A percentile compares a stretch with the other conserved stretches of the same genome.
Evolutionary conservation across 2,113 vertebrate genomes (phyloP).

Genomic region (Microtus ochrogaster): DNA sequence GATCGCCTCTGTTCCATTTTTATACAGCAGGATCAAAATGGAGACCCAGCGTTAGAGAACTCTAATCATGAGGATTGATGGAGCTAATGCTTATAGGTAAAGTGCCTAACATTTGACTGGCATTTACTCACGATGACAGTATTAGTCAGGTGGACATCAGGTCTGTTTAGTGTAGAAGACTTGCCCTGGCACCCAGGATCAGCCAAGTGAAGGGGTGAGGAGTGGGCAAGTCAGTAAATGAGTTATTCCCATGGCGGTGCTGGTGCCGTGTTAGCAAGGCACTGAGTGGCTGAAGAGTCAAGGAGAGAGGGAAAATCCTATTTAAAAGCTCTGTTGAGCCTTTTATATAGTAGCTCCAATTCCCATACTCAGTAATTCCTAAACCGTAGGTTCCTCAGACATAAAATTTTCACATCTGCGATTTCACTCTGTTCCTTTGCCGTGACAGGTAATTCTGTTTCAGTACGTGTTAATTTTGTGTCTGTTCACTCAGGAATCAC

Average conservation of each 20-base stretch:
- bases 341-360: neutral
- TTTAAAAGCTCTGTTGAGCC: constrained; percentile 18
- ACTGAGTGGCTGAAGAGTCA: neutral
- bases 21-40: neutral
- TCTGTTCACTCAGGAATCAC: neutral
- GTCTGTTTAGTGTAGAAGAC: neutral
- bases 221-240: neutral
- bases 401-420: neutral
- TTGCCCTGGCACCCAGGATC: neutral
- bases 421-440: constrained; percentile 5
- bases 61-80: neutral
- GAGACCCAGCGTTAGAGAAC: neutral
- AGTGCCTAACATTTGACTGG: neutral
- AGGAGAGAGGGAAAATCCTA: neutral
- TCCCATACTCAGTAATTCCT: neutral
- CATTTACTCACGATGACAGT: neutral
- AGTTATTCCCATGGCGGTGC: neutral
- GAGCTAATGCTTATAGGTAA: neutral
- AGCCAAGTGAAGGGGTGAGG: neutral
- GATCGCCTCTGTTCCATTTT: neutral
- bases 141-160: neutral
- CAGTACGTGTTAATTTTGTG: neutral
- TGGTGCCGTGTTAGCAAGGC: neutral
- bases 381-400: neutral
- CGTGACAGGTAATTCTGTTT: neutral